Evolutionary conservation across 2,888 invertebrate species (phyloP).

Genomic region (Hemicrepidius hirtus): DNA sequence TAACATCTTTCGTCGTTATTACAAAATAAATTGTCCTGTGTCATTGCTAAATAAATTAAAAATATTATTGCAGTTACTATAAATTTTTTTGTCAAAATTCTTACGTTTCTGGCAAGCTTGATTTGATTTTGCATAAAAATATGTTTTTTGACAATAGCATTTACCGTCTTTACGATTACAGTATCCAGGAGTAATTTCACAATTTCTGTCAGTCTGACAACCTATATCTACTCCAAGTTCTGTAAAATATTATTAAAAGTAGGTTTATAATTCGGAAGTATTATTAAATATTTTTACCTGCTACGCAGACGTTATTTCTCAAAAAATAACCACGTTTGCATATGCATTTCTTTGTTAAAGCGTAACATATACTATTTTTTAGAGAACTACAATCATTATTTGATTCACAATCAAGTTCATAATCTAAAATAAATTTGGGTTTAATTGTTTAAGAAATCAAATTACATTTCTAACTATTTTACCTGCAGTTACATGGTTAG

Average conservation of each 20-base stretch:
- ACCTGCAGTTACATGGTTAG: no score
- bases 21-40: slow-evolving; percentile 44
- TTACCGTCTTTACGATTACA: slow-evolving; percentile 28
- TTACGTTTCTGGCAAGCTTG: slow-evolving; percentile 48
- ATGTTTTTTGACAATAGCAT: slow-evolving; percentile 49
- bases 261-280: neutral
- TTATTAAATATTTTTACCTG: slow-evolving; percentile 30
- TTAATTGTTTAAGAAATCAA: no score
- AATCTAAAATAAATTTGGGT: slow-evolving; percentile 5
- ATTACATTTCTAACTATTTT: neutral
- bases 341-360: slow-evolving; percentile 42
- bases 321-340: slow-evolving; percentile 50
- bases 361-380: slow-evolving; percentile 44
- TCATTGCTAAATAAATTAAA: slow-evolving; percentile 43
- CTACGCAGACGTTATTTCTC: slow-evolving; percentile 21
- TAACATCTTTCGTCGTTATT: slow-evolving; percentile 46
- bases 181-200: slow-evolving; percentile 26
- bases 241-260: slow-evolving; percentile 5
- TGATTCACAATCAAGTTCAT: neutral
- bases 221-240: slow-evolving; percentile 36
- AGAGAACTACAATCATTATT: slow-evolving; percentile 22
- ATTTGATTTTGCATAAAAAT: slow-evolving; percentile 33
- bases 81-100: neutral
- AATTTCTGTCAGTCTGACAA: slow-evolving; percentile 36
- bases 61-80: neutral